These are phyloP conservation scores for Propithecus perrieri DNA, from an alignment of 2,797 vertebrate genomes.

Conservation along the genomic window DNA sequence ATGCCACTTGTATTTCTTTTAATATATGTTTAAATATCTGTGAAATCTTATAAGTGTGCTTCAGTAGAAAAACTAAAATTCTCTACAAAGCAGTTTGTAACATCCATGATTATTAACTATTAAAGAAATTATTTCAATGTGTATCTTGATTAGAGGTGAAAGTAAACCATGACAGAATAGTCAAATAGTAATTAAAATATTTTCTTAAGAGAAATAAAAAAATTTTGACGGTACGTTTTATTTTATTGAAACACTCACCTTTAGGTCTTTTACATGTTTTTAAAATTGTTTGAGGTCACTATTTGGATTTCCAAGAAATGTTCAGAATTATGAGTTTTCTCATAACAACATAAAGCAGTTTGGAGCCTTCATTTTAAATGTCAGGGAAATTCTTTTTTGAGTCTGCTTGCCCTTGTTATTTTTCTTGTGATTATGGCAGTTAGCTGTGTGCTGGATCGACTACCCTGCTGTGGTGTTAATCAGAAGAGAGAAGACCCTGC, in stretches of 20 bases:
- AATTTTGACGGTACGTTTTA: neutral
- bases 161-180: neutral
- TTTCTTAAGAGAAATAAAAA: neutral
- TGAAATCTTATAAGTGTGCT: neutral
- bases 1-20: neutral
- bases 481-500: slow-evolving; percentile 74
- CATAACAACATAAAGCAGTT: slow-evolving; percentile 24
- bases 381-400: slow-evolving; percentile 43
- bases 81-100: neutral
- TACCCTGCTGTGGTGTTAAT: slow-evolving; percentile 78
- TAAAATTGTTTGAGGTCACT: neutral
- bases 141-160: neutral
- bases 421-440: slow-evolving; percentile 68
- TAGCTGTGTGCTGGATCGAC: slow-evolving; percentile 38
- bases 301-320: neutral
- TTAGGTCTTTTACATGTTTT: neutral
- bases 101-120: neutral
- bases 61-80: neutral
- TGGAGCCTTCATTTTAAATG: slow-evolving; percentile 49
- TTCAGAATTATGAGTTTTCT: neutral
- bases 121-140: neutral
- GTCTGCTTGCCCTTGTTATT: slow-evolving; percentile 67
- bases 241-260: neutral
- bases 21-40: neutral
- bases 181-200: neutral